These are phyloP conservation scores for Rhamphomyia laevipes DNA, from an alignment of 2,888 invertebrate genomes.

Conservation along the genomic window DNA sequence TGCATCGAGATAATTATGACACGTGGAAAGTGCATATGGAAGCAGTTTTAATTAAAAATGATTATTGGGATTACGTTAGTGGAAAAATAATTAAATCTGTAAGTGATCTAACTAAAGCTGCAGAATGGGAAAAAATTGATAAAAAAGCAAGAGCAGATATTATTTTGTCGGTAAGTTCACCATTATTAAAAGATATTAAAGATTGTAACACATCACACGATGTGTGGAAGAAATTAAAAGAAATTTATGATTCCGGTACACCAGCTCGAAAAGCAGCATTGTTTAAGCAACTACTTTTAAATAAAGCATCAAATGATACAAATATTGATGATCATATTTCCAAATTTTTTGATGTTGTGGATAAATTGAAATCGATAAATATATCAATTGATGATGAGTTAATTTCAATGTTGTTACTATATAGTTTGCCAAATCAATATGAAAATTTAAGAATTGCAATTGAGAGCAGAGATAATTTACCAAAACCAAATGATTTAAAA, in stretches of 20 bases:
- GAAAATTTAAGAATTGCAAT: conserved; percentile 5
- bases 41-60: conserved; percentile 1
- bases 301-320: conserved; percentile 5
- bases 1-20: background rate
- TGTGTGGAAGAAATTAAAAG: conserved; percentile 8
- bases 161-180: conserved; percentile 11
- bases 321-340: conserved; percentile 6
- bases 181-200: conserved; percentile 10
- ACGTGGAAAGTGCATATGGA: conserved; percentile 3
- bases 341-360: conserved; percentile 8
- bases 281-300: conserved; percentile 10
- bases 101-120: background rate
- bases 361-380: conserved; percentile 9
- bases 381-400: conserved; percentile 6
- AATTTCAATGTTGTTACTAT: conserved; percentile 8
- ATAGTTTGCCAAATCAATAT: conserved; percentile 6
- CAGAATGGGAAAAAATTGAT: conserved; percentile 7
- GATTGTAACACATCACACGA: conserved; percentile 8
- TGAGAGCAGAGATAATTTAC: conserved; percentile 7
- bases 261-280: conserved; percentile 11
- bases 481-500: background rate
- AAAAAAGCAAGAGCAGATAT: conserved; percentile 12
- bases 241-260: conserved; percentile 7
- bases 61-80: conserved; percentile 3
- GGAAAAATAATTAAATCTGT: background rate